Percentiles rank a stretch among this genome's conserved stretches.
These are phyloP conservation scores for Schizotus pectinicornis DNA, from an alignment of 2,888 invertebrate genomes.

Conservation along the genomic window DNA sequence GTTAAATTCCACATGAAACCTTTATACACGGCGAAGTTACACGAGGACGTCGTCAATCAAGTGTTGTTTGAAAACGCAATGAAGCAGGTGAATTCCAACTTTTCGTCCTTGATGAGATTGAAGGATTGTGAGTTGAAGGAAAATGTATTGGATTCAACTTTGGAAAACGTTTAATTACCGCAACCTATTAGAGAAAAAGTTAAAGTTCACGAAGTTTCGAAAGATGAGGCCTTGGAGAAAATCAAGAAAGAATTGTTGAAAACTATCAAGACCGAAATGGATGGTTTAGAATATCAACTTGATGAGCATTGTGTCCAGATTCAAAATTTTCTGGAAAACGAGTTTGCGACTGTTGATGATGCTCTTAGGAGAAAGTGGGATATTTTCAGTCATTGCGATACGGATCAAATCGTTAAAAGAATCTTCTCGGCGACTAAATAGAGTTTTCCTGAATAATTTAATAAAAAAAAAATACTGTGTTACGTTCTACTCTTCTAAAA, in stretches of 20 bases:
- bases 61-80: conserved; percentile 35
- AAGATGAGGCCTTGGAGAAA: conserved; percentile 7
- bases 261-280: conserved; percentile 39
- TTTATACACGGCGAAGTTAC: conserved; percentile 35
- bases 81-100: conserved; percentile 16
- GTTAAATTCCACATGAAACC: conserved; percentile 46
- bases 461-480: no score
- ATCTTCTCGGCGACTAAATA: conserved; percentile 11
- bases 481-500: no score
- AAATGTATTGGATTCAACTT: not conserved
- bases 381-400: conserved; percentile 39
- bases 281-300: conserved; percentile 44
- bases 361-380: conserved; percentile 48
- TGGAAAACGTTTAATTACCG: not conserved
- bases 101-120: conserved; percentile 23
- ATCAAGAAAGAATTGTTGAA: conserved; percentile 36
- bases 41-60: conserved; percentile 34
- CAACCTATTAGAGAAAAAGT: not conserved
- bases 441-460: not conserved
- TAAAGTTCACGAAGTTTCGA: not conserved
- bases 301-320: conserved; percentile 46
- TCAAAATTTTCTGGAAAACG: conserved; percentile 46
- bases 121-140: not conserved
- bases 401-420: conserved; percentile 30
- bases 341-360: conserved; percentile 46